phyloP scores from a whole-genome alignment of 2,113 vertebrate species.

The Collichthys lucidus region DNA sequence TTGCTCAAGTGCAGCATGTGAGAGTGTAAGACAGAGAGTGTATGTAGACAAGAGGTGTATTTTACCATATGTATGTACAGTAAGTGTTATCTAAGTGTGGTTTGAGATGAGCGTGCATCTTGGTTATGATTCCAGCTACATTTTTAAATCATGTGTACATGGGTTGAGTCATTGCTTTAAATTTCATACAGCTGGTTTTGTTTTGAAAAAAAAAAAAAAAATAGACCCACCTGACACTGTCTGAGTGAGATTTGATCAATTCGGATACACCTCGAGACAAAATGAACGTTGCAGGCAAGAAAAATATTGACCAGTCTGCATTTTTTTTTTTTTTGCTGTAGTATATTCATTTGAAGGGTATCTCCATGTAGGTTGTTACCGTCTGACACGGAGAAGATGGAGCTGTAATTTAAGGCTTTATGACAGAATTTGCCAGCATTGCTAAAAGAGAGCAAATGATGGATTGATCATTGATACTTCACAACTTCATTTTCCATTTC shows the following conservation, averaged over 20 bases:
- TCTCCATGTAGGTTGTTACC: neutral
- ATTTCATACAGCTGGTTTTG: slow-evolving; percentile 1
- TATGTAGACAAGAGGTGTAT: slow-evolving; percentile 53
- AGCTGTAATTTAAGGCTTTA: slow-evolving; percentile 48
- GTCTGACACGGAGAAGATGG: slow-evolving; percentile 18
- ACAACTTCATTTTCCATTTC: slow-evolving; percentile 51
- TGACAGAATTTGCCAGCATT: slow-evolving; percentile 23
- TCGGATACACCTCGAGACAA: neutral
- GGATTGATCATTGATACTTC: slow-evolving; percentile 50
- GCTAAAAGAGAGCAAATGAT: slow-evolving; percentile 35
- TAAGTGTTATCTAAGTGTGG: slow-evolving; percentile 53
- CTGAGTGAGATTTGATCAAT: slow-evolving; percentile 14
- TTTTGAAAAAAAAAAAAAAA: slow-evolving; percentile 8
- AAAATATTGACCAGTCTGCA: neutral
- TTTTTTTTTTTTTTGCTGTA: neutral
- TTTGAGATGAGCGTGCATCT: slow-evolving; percentile 42
- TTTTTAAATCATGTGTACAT: slow-evolving; percentile 16
- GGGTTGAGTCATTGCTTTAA: neutral
- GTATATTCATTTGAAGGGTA: slow-evolving; percentile 20
- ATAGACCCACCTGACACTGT: neutral
- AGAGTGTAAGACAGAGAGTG: slow-evolving; percentile 40
- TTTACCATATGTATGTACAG: slow-evolving; percentile 61
- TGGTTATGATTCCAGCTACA: slow-evolving; percentile 33
- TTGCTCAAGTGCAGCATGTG: slow-evolving; percentile 25
- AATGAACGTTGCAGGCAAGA: neutral